These are phyloP conservation scores for Megaleporinus macrocephalus DNA, from an alignment of 2,113 vertebrate species.

Conservation along the genomic window DNA sequence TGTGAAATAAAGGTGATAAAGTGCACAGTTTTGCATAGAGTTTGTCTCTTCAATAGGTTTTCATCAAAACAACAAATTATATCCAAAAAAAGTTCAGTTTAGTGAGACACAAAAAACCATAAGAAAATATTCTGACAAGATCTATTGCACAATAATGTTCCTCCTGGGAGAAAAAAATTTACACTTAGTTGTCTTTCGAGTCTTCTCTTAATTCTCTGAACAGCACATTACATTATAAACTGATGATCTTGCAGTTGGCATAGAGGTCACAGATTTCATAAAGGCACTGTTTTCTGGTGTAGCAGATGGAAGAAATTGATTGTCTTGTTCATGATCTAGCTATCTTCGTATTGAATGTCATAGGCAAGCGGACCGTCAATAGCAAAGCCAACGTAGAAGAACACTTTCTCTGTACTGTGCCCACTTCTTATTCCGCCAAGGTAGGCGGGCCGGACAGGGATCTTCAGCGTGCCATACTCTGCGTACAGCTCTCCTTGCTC, in stretches of 20 bases:
- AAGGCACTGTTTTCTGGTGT: neutral
- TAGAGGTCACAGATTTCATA: neutral
- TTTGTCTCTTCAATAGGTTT: no score
- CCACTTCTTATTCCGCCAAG: constrained; percentile 56
- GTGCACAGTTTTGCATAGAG: no score
- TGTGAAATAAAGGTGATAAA: no score
- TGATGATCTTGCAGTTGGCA: neutral
- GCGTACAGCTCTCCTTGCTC: constrained; percentile 56
- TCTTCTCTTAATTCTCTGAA: no score
- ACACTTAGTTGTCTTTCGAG: no score
- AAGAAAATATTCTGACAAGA: no score
- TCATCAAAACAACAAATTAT: no score
- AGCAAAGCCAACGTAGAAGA: constrained; percentile 70
- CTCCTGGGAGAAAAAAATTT: no score
- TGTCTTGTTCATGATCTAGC: neutral
- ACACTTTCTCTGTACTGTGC: constrained; percentile 67
- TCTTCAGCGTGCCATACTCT: constrained; percentile 54
- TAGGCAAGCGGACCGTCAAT: constrained; percentile 68
- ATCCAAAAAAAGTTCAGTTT: no score
- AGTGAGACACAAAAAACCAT: no score
- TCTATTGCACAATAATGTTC: no score
- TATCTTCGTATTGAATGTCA: constrained; percentile 41
- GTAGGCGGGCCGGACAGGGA: constrained; percentile 59
- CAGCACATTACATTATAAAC: neutral
- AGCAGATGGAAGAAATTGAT: neutral